phyloP scores from a whole-genome alignment of 2,113 vertebrate species.

The Recurvirostra avosetta region DNA sequence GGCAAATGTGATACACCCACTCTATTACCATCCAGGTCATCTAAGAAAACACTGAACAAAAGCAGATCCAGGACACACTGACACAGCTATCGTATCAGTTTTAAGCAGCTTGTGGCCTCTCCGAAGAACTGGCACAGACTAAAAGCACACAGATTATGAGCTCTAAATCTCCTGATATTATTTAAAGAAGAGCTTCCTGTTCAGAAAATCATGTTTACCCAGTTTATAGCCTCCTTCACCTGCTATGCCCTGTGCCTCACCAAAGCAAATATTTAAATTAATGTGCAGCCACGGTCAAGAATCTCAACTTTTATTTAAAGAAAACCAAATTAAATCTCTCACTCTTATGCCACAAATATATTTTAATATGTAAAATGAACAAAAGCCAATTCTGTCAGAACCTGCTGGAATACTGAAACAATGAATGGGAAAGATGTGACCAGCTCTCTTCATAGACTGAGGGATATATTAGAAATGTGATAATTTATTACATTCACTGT shows the following conservation, averaged over 20 bases:
- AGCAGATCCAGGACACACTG: background rate
- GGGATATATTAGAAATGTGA: background rate
- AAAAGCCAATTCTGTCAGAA: background rate
- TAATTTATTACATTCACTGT: background rate
- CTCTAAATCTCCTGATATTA: background rate
- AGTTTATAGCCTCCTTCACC: background rate
- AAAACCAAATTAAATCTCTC: background rate
- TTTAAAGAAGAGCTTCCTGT: background rate
- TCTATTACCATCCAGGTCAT: background rate
- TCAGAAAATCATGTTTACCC: background rate
- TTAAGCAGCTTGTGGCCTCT: background rate
- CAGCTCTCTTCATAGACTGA: background rate
- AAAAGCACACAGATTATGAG: background rate
- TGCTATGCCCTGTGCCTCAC: background rate
- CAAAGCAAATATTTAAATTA: background rate
- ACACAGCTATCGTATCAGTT: background rate
- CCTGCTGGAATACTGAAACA: background rate
- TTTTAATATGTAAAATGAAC: background rate
- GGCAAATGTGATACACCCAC: background rate
- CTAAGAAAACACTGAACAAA: background rate
- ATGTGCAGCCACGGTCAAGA: background rate
- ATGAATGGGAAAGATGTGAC: background rate
- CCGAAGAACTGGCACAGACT: background rate
- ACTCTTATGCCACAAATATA: background rate
- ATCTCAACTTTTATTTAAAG: background rate